Evolutionary conservation across 2,797 vertebrate species (phyloP).

Genomic region (Telmatherina bonti): DNA sequence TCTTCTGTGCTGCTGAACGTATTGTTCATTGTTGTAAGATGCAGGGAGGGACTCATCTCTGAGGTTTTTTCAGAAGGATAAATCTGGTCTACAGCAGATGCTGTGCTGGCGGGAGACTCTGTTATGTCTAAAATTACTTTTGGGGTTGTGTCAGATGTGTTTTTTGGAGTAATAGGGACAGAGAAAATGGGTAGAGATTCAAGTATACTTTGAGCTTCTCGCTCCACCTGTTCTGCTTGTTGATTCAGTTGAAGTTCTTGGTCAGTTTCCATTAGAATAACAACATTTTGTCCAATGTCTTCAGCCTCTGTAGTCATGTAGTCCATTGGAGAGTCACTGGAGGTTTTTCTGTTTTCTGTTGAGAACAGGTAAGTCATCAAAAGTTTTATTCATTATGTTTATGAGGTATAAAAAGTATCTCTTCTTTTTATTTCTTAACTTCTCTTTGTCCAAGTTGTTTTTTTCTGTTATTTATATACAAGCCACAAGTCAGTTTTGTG

Average conservation of each 20-base stretch:
- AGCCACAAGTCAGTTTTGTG: neutral
- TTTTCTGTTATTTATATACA: neutral
- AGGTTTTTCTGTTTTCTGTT: conserved; percentile 67
- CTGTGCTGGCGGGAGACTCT: conserved; percentile 38
- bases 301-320: conserved; percentile 76
- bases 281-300: conserved; percentile 80
- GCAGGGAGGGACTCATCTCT: conserved; percentile 45
- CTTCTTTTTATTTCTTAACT: neutral
- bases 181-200: conserved; percentile 84
- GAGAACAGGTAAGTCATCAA: conserved; percentile 11
- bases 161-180: conserved; percentile 43
- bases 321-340: conserved; percentile 73
- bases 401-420: neutral
- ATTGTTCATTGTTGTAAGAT: conserved; percentile 26
- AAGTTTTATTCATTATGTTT: neutral
- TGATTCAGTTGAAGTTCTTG: conserved; percentile 85
- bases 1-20: conserved; percentile 37
- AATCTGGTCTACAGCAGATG: conserved; percentile 21
- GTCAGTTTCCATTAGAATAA: conserved; percentile 86
- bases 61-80: conserved; percentile 45
- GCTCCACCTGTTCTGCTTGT: conserved; percentile 81
- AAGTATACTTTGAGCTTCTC: conserved; percentile 89
- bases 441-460: too few species aligned
- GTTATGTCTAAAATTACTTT: conserved; percentile 42
- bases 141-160: conserved; percentile 29